Percentiles rank a stretch among this genome's conserved stretches.
These are phyloP conservation scores for Tichodroma muraria DNA, from an alignment of 2,113 vertebrate species.

Conservation along the genomic window DNA sequence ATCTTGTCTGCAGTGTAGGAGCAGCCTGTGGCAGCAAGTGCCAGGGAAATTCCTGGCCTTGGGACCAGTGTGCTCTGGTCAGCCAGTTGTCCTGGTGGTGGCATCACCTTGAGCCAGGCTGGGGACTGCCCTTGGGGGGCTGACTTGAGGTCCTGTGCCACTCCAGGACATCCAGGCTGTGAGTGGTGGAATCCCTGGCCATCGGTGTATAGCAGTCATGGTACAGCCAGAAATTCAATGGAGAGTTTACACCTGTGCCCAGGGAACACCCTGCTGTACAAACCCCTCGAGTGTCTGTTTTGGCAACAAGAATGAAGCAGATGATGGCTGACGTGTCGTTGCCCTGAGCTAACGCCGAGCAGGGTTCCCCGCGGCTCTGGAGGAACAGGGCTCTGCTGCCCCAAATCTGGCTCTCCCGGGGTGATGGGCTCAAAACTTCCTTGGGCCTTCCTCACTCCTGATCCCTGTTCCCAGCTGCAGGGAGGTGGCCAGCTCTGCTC, in stretches of 20 bases:
- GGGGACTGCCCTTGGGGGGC: not conserved
- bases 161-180: not conserved
- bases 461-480: not conserved
- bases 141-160: fast-evolving
- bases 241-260: not conserved
- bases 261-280: not conserved
- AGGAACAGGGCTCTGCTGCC: not conserved
- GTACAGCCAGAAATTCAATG: not conserved
- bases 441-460: not conserved
- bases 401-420: not conserved
- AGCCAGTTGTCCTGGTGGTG: not conserved
- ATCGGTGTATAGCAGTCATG: fast-evolving
- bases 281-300: not conserved
- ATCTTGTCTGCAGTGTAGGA: not conserved
- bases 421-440: not conserved
- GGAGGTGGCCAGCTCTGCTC: not conserved
- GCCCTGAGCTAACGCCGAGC: not conserved
- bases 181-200: not conserved
- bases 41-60: not conserved
- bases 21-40: not conserved
- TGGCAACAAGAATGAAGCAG: not conserved
- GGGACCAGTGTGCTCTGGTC: not conserved
- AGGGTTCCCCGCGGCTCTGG: not conserved
- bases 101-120: fast-evolving
- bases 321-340: fast-evolving